These are phyloP conservation scores for Bos taurus DNA, from an alignment of 2,113 vertebrate genomes.

Conservation along the genomic window DNA sequence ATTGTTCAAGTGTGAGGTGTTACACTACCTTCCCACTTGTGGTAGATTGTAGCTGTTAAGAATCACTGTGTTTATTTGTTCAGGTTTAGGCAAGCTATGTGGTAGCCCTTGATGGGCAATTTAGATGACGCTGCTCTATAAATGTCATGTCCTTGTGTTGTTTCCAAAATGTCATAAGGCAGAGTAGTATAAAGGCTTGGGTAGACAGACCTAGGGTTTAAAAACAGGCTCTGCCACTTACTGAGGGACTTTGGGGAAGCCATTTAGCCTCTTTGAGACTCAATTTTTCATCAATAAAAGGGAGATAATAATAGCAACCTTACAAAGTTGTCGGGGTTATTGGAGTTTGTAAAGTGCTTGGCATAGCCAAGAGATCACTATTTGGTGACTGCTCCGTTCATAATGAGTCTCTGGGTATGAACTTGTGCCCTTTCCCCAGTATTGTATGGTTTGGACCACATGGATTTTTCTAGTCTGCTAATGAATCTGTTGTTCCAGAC, in stretches of 20 bases:
- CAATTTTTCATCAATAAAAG: slow-evolving; percentile 17
- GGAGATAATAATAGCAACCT: not conserved
- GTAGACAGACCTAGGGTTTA: not conserved
- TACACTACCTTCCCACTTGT: not conserved
- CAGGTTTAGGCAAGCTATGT: not conserved
- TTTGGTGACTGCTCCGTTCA: not conserved
- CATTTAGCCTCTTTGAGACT: not conserved
- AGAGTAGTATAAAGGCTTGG: not conserved
- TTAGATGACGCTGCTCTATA: not conserved
- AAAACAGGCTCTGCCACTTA: not conserved
- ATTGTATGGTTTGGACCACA: not conserved
- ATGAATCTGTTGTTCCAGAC: not conserved
- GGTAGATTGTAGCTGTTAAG: not conserved
- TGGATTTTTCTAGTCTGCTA: not conserved
- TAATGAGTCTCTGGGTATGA: not conserved
- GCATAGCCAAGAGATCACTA: not conserved
- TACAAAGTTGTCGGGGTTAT: not conserved
- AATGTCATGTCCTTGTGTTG: not conserved
- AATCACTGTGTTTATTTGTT: not conserved
- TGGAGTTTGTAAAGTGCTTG: not conserved
- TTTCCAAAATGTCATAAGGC: slow-evolving; percentile 9
- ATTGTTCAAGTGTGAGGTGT: not conserved
- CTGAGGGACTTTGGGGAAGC: not conserved
- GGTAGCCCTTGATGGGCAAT: not conserved
- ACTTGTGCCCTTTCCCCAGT: not conserved